Conservation (phyloP, 2,797 vertebrate species). For the Hydrolagus colliei region DNA sequence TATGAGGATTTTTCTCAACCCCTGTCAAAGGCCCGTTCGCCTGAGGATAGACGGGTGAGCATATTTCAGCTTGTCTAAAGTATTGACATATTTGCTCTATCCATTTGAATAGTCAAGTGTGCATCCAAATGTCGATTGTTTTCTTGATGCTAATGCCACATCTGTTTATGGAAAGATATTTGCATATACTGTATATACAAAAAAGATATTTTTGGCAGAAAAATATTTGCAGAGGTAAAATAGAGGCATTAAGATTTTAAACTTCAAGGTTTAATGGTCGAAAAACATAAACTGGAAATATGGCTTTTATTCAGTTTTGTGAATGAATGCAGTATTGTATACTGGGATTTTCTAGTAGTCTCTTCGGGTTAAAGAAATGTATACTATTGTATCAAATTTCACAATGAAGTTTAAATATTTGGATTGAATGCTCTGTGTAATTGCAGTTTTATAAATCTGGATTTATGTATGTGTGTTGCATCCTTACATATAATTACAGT, state of each 20-base stretch:
- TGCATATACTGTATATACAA: no score
- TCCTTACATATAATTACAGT: neutral
- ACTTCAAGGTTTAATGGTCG: neutral
- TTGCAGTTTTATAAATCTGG: no score
- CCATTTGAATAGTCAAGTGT: neutral
- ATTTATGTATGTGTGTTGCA: neutral
- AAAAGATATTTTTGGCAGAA: no score
- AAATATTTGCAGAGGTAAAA: no score
- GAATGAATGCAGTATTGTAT: neutral
- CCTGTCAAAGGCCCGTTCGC: slow-evolving; percentile 42
- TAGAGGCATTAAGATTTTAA: neutral
- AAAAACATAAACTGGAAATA: neutral
- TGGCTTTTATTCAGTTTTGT: neutral
- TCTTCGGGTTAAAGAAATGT: neutral
- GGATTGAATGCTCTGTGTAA: no score
- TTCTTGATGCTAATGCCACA: neutral
- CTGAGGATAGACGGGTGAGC: slow-evolving; percentile 68
- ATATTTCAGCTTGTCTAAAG: neutral
- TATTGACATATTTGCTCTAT: neutral
- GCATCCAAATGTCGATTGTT: neutral
- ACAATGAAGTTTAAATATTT: neutral
- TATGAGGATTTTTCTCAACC: slow-evolving; percentile 43
- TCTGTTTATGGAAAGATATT: neutral
- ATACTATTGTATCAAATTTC: neutral
- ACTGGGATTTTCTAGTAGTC: neutral